Conservation (phyloP, 2,113 vertebrate genomes). For the rat (Rattus norvegicus) region DNA sequence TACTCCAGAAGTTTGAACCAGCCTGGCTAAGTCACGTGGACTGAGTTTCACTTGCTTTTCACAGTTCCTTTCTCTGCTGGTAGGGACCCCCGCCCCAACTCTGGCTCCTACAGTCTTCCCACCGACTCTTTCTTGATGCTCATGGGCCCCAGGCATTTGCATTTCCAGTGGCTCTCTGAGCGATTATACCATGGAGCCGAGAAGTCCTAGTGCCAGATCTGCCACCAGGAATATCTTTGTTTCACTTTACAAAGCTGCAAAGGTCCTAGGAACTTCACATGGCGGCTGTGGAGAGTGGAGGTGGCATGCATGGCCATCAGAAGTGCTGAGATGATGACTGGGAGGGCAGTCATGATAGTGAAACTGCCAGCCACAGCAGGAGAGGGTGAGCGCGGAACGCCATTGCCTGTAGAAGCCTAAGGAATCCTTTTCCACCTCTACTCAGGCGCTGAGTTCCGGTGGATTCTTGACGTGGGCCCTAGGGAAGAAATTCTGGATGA, state of each 20-base stretch:
- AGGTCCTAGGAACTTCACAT: not conserved
- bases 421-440: not conserved
- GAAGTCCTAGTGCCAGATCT: not conserved
- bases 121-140: not conserved
- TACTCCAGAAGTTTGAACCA: not conserved
- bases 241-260: not conserved
- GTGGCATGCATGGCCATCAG: not conserved
- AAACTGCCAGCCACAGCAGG: not conserved
- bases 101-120: not conserved
- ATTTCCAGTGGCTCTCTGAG: not conserved
- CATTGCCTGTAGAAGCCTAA: not conserved
- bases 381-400: not conserved
- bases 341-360: not conserved
- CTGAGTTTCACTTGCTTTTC: not conserved
- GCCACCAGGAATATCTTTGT: not conserved
- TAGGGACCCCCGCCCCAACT: not conserved
- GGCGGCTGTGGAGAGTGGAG: not conserved
- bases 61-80: not conserved
- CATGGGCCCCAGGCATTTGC: not conserved
- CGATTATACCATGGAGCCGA: not conserved
- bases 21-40: not conserved
- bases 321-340: not conserved
- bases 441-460: not conserved
- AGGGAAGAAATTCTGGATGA: not conserved
- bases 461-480: not conserved